These are phyloP conservation scores for Cyrtonyx montezumae DNA, from an alignment of 2,113 vertebrate genomes.

Conservation along the genomic window DNA sequence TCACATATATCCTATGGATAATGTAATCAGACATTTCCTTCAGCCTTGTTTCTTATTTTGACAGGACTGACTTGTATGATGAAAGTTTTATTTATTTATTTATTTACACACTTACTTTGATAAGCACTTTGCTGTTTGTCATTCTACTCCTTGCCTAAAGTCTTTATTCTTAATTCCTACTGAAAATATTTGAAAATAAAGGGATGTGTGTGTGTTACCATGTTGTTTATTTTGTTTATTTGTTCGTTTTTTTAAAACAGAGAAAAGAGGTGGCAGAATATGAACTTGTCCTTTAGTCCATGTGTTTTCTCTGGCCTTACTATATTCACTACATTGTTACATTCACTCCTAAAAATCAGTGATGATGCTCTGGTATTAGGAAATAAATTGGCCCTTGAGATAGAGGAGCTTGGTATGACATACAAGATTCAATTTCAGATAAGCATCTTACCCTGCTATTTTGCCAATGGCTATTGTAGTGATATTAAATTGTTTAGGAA, in stretches of 20 bases:
- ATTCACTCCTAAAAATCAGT: slow-evolving; percentile 23
- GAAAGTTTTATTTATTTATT: not conserved
- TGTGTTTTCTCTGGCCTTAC: not conserved
- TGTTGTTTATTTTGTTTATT: not conserved
- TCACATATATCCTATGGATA: slow-evolving; percentile 22
- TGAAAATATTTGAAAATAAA: not conserved
- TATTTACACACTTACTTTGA: not conserved
- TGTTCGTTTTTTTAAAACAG: not conserved
- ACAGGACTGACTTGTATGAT: not conserved
- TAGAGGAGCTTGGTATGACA: not conserved
- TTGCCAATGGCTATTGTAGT: not conserved
- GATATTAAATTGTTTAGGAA: slow-evolving; percentile 8
- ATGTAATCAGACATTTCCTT: slow-evolving; percentile 43
- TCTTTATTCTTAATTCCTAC: not conserved
- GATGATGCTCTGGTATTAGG: not conserved
- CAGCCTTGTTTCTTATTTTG: slow-evolving; percentile 7
- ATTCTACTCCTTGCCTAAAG: not conserved
- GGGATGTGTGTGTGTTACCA: not conserved
- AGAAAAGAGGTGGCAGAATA: not conserved
- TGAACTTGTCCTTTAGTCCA: not conserved
- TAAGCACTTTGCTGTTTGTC: slow-evolving; percentile 19
- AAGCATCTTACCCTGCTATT: not conserved
- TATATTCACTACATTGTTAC: slow-evolving; percentile 42
- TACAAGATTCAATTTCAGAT: slow-evolving; percentile 21
- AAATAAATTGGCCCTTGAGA: slow-evolving; percentile 38